Base-by-base conservation (phyloP, 2,113 vertebrate species). In the Urocolius indicus region DNA sequence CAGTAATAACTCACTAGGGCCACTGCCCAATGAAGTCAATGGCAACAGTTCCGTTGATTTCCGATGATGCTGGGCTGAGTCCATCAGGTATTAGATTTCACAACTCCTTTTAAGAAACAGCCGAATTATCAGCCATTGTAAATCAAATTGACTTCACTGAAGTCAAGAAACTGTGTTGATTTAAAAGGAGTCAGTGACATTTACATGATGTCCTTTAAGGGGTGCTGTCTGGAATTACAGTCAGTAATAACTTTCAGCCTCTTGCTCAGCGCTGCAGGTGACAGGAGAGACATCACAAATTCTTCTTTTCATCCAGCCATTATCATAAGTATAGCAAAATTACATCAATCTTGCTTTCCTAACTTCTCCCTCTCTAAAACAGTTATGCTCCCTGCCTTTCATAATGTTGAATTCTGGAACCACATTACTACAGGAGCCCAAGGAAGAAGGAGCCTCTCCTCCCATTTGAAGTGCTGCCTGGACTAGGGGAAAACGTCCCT, bases 11-110 rank as follows among this genome's bases (percentile, higher is more conserved):
- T 96, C 90, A 88, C 29, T 38, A 34, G 48, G 55, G 45, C 85
- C 78, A 24, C 14, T 80, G 67, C 57, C 93, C 94, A 91, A 91
- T 90, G 86, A 93, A 94, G 65, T 94, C 94, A 86, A 88, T 95
- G 80, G 76, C 36, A 57, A 90, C 36, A 84, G 74, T 45, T 2
- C 0, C 63, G 77, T 62, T 95, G 94, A 91, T 89, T 85, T 83
- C 82, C 32, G 1, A 63, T 59, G 90, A 38, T 0, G 1, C 71
- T 34, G 22, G 71, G 26, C 45, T 65, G 71, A 93, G 74, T 11
- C 72, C 72, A 80, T 92, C 68, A 30, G 74, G 43, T 14, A 16
- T 16, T 38, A 63, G 48, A 85, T 74, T 72, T 93, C 93, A 86
- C 72, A 94, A 19, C 38, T 83, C n/a, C 48, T 84, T 61, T 92